A percentile compares a stretch with the other conserved stretches of the same genome.
These are phyloP conservation scores for Acrossocheilus fasciatus DNA, from an alignment of 2,797 vertebrate genomes.

Conservation along the genomic window DNA sequence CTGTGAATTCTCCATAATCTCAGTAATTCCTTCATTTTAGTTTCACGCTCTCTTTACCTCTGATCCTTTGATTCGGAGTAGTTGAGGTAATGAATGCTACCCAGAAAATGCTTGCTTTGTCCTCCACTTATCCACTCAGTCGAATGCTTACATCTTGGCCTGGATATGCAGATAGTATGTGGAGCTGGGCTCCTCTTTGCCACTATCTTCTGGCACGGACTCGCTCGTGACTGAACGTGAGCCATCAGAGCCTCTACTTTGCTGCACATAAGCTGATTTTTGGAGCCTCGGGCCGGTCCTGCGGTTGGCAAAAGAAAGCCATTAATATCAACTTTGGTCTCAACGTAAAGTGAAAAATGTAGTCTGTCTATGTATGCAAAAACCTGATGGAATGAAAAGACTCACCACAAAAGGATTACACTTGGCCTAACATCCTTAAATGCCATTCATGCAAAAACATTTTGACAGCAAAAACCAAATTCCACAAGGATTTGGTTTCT, in stretches of 20 bases:
- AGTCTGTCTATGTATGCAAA: constrained; percentile 57
- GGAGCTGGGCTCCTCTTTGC: constrained; percentile 45
- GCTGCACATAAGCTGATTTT: constrained; percentile 59
- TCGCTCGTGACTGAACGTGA: constrained; percentile 35
- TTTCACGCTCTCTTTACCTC: constrained; percentile 37
- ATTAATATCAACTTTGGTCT: constrained; percentile 66
- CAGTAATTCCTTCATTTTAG: constrained; percentile 29
- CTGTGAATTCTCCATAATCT: constrained; percentile 42
- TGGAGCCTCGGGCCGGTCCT: constrained; percentile 56
- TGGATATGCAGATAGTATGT: constrained; percentile 43
- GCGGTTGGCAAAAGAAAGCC: constrained; percentile 62
- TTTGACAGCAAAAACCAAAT: constrained; percentile 72
- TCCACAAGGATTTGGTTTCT: constrained; percentile 69
- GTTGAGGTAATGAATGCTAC: constrained; percentile 40
- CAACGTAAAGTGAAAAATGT: constrained; percentile 61
- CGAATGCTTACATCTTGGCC: constrained; percentile 55
- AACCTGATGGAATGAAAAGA: constrained; percentile 50
- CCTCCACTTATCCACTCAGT: constrained; percentile 52
- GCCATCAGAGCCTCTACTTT: constrained; percentile 53
- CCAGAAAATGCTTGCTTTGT: constrained; percentile 51
- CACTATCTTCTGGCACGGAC: constrained; percentile 59
- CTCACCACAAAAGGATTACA: constrained; percentile 62
- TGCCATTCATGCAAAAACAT: constrained; percentile 69
- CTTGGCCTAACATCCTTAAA: constrained; percentile 61
- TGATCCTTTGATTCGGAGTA: constrained; percentile 46